Percentiles rank a stretch among this genome's conserved stretches.
phyloP scores from a whole-genome alignment of 2,113 vertebrate genomes.

The Drymodes brunneopygia region DNA sequence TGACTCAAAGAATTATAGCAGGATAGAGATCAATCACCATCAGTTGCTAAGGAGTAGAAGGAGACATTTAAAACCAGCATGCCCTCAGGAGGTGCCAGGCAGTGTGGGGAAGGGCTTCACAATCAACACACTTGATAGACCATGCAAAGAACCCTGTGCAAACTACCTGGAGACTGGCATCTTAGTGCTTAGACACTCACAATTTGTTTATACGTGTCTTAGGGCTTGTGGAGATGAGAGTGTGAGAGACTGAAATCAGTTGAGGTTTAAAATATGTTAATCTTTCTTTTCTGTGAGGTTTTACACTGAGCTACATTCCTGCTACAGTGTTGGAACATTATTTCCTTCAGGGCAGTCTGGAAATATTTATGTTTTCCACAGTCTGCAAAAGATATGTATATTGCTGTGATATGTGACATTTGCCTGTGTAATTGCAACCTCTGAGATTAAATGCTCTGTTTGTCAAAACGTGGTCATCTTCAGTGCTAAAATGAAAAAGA shows the following conservation, averaged over 20 bases:
- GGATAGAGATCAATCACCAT: neutral
- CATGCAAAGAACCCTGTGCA: neutral
- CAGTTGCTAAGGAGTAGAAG: neutral
- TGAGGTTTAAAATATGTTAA: neutral
- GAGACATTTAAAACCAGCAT: neutral
- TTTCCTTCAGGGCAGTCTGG: neutral
- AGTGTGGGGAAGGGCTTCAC: accelerated
- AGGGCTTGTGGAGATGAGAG: neutral
- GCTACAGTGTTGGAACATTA: neutral
- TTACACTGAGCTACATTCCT: neutral
- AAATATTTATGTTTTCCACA: neutral
- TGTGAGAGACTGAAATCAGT: neutral
- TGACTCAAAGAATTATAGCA: neutral
- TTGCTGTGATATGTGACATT: neutral
- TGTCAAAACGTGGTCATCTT: neutral
- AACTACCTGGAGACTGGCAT: neutral
- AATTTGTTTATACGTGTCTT: accelerated
- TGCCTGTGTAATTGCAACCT: neutral
- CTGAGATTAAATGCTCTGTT: neutral
- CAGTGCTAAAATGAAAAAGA: neutral
- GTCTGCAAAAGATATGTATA: neutral
- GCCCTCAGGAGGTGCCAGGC: neutral
- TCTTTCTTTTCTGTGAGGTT: neutral
- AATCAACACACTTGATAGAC: accelerated
- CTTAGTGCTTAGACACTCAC: accelerated